Evolutionary conservation across 2,888 invertebrate species (phyloP).

Genomic region (Blastobasis adustella): DNA sequence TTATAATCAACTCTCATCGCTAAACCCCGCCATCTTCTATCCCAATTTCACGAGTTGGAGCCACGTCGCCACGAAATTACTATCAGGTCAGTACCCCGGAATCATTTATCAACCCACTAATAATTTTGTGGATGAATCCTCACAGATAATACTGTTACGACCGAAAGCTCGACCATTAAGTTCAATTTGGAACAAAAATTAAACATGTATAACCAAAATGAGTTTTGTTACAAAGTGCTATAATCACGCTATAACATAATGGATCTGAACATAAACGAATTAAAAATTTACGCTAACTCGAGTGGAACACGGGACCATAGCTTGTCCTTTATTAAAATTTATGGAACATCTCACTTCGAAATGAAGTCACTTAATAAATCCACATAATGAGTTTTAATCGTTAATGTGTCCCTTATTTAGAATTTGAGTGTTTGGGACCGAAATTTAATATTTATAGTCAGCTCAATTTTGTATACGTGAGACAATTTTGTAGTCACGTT

Average conservation of each 20-base stretch:
- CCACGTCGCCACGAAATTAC: conserved; percentile 88
- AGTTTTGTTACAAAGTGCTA: conserved; percentile 20
- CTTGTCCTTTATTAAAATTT: conserved; percentile 51
- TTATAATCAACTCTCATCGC: conserved; percentile 84
- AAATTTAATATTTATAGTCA: too few relatives aligned
- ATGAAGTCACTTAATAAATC: conserved; percentile 33
- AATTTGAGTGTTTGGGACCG: too few relatives aligned
- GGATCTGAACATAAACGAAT: conserved; percentile 12
- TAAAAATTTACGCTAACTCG: conserved; percentile 33
- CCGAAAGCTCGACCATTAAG: conserved; percentile 3
- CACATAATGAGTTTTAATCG: conserved; percentile 61
- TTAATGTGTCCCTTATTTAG: conserved; percentile 30
- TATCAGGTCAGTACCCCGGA: conserved; percentile 76
- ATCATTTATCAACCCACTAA: too few relatives aligned
- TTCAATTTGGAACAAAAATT: conserved; percentile 6
- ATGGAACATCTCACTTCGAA: conserved; percentile 41
- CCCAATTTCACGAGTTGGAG: conserved; percentile 92
- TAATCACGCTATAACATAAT: conserved; percentile 5
- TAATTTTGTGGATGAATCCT: neutral
- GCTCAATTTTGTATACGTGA: too few relatives aligned
- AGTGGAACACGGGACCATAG: conserved; percentile 28
- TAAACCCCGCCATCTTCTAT: conserved; percentile 90
- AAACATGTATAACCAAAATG: conserved; percentile 20
- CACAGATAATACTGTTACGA: neutral
- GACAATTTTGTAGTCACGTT: too few relatives aligned